Evolutionary conservation across 1,140 invertebrate genomes (phyloP).

Genomic region (Maniola jurtina): DNA sequence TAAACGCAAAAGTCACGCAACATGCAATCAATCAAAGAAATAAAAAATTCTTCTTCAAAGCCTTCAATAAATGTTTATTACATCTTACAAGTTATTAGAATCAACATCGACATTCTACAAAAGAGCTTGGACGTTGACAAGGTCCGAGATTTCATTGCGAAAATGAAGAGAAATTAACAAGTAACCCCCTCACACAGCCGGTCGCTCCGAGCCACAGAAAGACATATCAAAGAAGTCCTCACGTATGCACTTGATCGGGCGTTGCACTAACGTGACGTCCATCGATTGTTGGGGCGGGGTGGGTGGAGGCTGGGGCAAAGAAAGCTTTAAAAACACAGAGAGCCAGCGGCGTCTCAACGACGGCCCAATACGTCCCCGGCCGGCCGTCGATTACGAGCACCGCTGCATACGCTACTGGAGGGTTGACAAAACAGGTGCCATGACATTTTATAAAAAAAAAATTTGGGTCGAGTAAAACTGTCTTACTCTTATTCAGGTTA

Average conservation of each 20-base stretch:
- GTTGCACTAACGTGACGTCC: constrained; percentile 59
- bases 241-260: constrained; percentile 64
- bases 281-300: constrained; percentile 57
- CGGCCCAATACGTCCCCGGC: constrained; percentile 69
- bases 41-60: no score
- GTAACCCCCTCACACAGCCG: background rate
- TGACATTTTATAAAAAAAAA: background rate
- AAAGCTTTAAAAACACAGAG: constrained; percentile 68
- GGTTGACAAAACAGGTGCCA: constrained; percentile 36
- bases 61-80: no score
- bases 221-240: constrained; percentile 63
- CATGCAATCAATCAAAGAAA: no score
- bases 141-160: background rate
- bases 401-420: constrained; percentile 50
- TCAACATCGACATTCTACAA: no score
- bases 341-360: constrained; percentile 64
- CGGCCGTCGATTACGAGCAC: constrained; percentile 64
- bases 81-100: no score
- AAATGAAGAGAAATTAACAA: constrained; percentile 5
- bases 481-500: no score
- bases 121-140: background rate
- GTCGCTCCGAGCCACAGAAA: constrained; percentile 11
- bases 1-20: no score
- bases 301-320: constrained; percentile 41
- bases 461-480: background rate